Base-by-base conservation (phyloP, 37 sponge, comb jelly and placozoan species). In the Petrosia ficiformis region DNA sequence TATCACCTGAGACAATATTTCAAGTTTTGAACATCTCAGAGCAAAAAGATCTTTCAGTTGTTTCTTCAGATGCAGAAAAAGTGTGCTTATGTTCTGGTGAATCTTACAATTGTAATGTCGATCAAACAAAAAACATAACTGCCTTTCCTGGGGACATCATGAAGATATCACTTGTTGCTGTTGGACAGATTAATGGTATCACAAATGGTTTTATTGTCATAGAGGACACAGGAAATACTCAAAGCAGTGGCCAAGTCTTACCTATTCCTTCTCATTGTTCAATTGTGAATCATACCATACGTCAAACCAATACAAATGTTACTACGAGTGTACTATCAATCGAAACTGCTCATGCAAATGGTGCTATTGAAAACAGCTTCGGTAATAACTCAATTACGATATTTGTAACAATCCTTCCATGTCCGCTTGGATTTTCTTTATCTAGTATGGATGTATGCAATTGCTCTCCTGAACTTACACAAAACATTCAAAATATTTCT, bases 121-220 rank as follows among this genome's bases (percentile, higher is more conserved):
- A 61, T 5, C 11, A 11, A 61, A 11, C 22, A 6, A 6, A 26
- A 22, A n/a, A 24, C 22, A 61, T 61, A 29, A n/a, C 63, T 26
- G 63, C 63, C n/a, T 61, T 26, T 61, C 63, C 63, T 5, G 63
- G 63, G n/a, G 63, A 61, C 6, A 29, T 26, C 28, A 61, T 61
- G 5, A 61, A 61, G 28, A 22, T 61, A 11, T 8, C 63, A 26
- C 28, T 61, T n/a, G 63, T 61, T 61, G 28, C 63, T 6, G 63
- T 61, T 26, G 63, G 63, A 61, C 63, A 61, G n/a, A n/a, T 22
- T 26, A 24, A 61, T n/a, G 63, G 63, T 26, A 5, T 61, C 6
- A n/a, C 63, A 26, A 24, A 11, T 24, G 63, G 28, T 61, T 5
- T 61, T n/a, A 11, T 61, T n/a, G 14, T 5, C 11, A 61, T 61